Percentiles rank a stretch among this genome's conserved stretches.
Conservation (phyloP, 1,140 invertebrate species). For the Varroa destructor region DNA sequence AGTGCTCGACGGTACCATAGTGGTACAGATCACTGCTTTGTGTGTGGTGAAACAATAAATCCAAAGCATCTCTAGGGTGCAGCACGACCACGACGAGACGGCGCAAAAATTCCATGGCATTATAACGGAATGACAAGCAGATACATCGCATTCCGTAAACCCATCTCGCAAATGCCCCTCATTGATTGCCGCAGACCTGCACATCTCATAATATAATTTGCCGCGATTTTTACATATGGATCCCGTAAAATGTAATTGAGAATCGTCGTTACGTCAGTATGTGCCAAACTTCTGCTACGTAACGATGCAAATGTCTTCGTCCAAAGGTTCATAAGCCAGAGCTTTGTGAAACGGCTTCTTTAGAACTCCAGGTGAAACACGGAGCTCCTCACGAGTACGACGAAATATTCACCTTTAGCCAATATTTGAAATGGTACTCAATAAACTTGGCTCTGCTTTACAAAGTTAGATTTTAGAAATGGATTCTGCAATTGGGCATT, state of each 20-base stretch:
- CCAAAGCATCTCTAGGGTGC: background rate
- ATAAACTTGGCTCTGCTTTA: no score
- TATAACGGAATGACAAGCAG: background rate
- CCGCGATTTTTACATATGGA: background rate
- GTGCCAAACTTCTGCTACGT: constrained; percentile 14
- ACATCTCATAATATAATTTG: background rate
- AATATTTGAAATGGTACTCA: no score
- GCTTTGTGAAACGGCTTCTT: constrained; percentile 9
- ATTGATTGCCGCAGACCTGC: background rate
- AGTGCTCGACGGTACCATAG: constrained; percentile 14
- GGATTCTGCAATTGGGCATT: no score
- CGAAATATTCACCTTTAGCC: background rate
- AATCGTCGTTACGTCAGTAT: background rate
- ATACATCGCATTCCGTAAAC: constrained; percentile 1
- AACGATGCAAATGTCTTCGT: constrained; percentile 18
- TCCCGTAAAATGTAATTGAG: constrained; percentile 11
- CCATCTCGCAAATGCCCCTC: background rate
- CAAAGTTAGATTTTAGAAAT: no score
- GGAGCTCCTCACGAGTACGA: constrained; percentile 2
- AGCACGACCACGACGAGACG: background rate
- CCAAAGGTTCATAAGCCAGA: background rate
- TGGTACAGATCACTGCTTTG: constrained; percentile 4
- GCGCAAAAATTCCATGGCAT: constrained; percentile 1
- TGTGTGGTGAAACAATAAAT: constrained; percentile 5
- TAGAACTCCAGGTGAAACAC: background rate